phyloP scores from a whole-genome alignment of 2,797 vertebrate genomes.

The Urosaurus nigricauda region DNA sequence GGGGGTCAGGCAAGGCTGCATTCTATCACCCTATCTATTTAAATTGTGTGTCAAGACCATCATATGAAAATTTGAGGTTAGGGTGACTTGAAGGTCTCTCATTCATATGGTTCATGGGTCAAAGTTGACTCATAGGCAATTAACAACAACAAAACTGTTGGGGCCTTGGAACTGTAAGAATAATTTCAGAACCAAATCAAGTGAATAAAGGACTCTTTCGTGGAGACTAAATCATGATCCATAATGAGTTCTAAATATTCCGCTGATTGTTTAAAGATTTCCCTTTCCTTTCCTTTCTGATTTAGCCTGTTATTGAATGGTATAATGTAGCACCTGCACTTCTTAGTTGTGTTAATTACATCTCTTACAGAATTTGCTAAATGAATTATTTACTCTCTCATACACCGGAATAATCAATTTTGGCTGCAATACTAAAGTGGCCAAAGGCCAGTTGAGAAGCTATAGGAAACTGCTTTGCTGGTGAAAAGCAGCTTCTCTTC shows the following conservation, averaged over 20 bases:
- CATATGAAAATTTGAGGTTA: too few species aligned
- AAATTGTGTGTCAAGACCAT: too few species aligned
- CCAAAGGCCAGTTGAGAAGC: background rate
- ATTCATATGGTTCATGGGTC: too few species aligned
- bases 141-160: too few species aligned
- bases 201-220: conserved; percentile 35
- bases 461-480: background rate
- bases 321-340: conserved; percentile 38
- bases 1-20: too few species aligned
- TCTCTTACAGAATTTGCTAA: conserved; percentile 44
- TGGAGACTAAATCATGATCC: conserved; percentile 26
- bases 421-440: background rate
- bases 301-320: conserved; percentile 32
- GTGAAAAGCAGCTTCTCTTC: background rate
- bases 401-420: conserved; percentile 36
- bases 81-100: too few species aligned
- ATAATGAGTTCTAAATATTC: conserved; percentile 3
- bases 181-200: background rate
- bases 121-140: too few species aligned
- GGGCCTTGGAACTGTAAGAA: background rate
- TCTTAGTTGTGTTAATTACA: conserved; percentile 47
- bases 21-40: too few species aligned
- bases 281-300: conserved; percentile 6
- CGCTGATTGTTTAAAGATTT: conserved; percentile 2
- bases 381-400: conserved; percentile 32